Percentiles rank a stretch among this genome's conserved stretches.
phyloP scores from a whole-genome alignment of 2,888 invertebrate genomes.

The Schrankia costaestrigalis region DNA sequence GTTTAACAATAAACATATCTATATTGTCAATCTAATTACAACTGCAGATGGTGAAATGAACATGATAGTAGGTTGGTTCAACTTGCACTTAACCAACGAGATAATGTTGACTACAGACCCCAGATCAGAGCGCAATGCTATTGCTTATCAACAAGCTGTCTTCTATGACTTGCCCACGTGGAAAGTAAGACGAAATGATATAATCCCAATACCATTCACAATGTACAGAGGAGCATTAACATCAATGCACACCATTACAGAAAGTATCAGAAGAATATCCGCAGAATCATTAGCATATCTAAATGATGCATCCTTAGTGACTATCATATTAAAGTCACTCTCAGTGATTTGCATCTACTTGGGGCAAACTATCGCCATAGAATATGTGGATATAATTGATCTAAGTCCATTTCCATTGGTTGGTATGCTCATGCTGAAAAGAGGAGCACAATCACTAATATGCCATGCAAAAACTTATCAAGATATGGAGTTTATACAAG shows the following conservation, averaged over 20 bases:
- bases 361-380: slow-evolving; percentile 12
- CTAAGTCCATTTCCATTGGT: slow-evolving; percentile 76
- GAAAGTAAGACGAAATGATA: slow-evolving; percentile 8
- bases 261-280: slow-evolving; percentile 13
- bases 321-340: slow-evolving; percentile 13
- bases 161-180: slow-evolving; percentile 21
- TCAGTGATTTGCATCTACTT: slow-evolving; percentile 13
- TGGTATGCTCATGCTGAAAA: slow-evolving; percentile 68
- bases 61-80: slow-evolving; percentile 82
- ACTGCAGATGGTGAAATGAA: slow-evolving; percentile 17
- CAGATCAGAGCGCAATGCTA: slow-evolving; percentile 39
- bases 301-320: slow-evolving; percentile 23
- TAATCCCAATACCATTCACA: slow-evolving; percentile 4
- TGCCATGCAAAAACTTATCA: slow-evolving; percentile 28
- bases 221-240: slow-evolving; percentile 12
- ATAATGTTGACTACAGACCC: slow-evolving; percentile 79
- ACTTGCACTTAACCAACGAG: slow-evolving; percentile 80
- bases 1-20: slow-evolving; percentile 9
- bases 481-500: slow-evolving; percentile 13
- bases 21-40: slow-evolving; percentile 7
- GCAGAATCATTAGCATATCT: slow-evolving; percentile 14
- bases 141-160: slow-evolving; percentile 52
- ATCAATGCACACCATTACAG: slow-evolving; percentile 1
- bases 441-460: slow-evolving; percentile 46
- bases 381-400: slow-evolving; percentile 57